Evolutionary conservation across 2,797 vertebrate species (phyloP), one percentile per base, ranked within the genome.

Genomic region (Florisuga fusca): DNA sequence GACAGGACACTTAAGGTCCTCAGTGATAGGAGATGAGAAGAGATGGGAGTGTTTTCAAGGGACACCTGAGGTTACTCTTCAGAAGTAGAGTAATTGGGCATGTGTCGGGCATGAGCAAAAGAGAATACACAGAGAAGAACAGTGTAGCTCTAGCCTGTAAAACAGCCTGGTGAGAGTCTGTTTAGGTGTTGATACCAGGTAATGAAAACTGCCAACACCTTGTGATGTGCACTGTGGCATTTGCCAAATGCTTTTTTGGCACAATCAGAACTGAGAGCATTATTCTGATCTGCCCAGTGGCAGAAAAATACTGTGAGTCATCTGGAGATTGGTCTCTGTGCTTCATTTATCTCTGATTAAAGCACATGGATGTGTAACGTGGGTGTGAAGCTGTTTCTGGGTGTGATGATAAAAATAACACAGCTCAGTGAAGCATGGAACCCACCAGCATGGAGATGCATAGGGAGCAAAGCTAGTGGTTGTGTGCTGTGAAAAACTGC

Each of bases 301-400:
- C 76, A 73, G 87, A 91, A 92, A 88, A 89, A 41, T 61, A 26
- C 69, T 83, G 51, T 92, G 93, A 96, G 93, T 96, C 87, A 93
- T 81, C 58, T 92, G 76, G 55, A 63, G 68, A 54, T 73, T 77
- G 57, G 59, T 69, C 69, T 92, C 67, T 85, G 27, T 75, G 84
- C 62, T 62, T 93, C 43, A 2, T 67, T 97, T 94, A 34, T 59
- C 69, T 87, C 57, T 61, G 57, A 72, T 78, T 68, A 74, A 86
- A 94, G 84, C 66, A 67, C 31, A 2, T 38, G 45, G 78, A 48
- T 33, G 4, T 69, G 18, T 62, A 73, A 58, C 0, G 2, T 92
- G 89, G 82, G 85, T 1, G 5, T 92, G 80, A 58, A 93, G 87
- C 51, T 81, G 74, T 94, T 87, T 89, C 87, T 92, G 92, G 73